These are phyloP conservation scores for Hydrotaea cyrtoneurina DNA, from an alignment of 2,888 invertebrate species.

Conservation along the genomic window DNA sequence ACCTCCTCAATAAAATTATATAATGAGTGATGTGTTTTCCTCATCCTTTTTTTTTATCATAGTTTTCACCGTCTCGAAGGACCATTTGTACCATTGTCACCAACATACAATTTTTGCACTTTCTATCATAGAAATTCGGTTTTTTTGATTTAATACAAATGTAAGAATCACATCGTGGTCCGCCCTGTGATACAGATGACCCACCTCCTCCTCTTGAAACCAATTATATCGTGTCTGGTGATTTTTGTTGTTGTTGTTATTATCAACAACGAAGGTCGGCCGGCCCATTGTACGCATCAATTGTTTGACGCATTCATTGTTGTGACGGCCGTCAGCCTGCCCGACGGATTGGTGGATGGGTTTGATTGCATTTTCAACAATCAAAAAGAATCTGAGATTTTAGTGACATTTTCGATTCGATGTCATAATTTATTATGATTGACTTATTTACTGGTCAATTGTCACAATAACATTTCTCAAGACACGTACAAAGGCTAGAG, in stretches of 20 bases:
- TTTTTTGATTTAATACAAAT: too few relatives aligned
- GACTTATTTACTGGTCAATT: not conserved
- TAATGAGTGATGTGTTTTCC: too few relatives aligned
- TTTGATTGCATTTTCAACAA: conserved; percentile 8
- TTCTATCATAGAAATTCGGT: too few relatives aligned
- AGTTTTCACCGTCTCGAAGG: not conserved
- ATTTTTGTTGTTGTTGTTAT: not conserved
- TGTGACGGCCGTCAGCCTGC: not conserved
- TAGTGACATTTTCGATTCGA: not conserved
- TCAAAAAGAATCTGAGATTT: not conserved
- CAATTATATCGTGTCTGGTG: not conserved
- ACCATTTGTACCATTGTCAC: not conserved
- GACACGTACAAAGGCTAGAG: not conserved
- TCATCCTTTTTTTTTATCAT: too few relatives aligned
- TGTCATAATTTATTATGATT: not conserved
- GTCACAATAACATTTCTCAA: not conserved
- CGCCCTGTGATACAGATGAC: not conserved
- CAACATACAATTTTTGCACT: too few relatives aligned
- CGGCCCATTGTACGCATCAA: not conserved
- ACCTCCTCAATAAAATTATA: too few relatives aligned
- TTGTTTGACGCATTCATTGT: not conserved
- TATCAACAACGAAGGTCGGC: conserved; percentile 13
- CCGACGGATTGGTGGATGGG: not conserved
- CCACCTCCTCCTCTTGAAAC: not conserved
- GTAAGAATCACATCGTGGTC: not conserved